These are phyloP conservation scores for Indri indri DNA, from an alignment of 2,113 vertebrate genomes.

Conservation along the genomic window DNA sequence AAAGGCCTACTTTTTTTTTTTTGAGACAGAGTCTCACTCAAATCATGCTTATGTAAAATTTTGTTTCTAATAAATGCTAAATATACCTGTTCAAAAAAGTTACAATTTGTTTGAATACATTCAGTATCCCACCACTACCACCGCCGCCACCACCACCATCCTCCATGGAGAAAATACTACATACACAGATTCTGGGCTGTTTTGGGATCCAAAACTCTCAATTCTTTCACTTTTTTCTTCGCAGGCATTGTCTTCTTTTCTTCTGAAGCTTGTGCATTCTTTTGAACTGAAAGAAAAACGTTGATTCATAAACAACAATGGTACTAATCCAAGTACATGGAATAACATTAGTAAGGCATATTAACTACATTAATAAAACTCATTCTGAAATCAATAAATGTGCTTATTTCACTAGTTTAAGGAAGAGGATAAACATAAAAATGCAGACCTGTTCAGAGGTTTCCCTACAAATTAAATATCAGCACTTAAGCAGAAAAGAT, in stretches of 20 bases:
- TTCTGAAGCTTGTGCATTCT: constrained; percentile 87
- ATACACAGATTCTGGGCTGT: constrained; percentile 97
- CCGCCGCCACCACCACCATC: neutral
- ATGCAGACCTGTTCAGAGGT: constrained; percentile 52
- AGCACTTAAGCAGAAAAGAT: constrained; percentile 68
- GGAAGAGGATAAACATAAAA: constrained; percentile 62
- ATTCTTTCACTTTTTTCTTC: constrained; percentile 95
- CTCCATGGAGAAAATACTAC: constrained; percentile 71
- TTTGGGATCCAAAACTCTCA: constrained; percentile 94
- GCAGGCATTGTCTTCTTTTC: constrained; percentile 85
- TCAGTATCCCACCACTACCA: neutral
- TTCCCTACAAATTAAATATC: constrained; percentile 64
- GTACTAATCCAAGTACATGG: neutral
- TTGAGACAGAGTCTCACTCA: neutral
- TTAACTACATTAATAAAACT: constrained; percentile 66
- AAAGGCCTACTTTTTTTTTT: neutral
- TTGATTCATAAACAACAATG: constrained; percentile 62
- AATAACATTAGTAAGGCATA: constrained; percentile 57
- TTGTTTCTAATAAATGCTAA: neutral
- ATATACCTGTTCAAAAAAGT: neutral
- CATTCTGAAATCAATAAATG: constrained; percentile 63
- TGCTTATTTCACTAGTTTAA: constrained; percentile 61
- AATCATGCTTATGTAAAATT: neutral
- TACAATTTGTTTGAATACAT: neutral
- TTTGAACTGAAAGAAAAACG: constrained; percentile 88